Percentiles rank a stretch among this genome's conserved stretches.
These are phyloP conservation scores for Trinectes maculatus DNA, from an alignment of 2,113 vertebrate genomes.

Conservation along the genomic window DNA sequence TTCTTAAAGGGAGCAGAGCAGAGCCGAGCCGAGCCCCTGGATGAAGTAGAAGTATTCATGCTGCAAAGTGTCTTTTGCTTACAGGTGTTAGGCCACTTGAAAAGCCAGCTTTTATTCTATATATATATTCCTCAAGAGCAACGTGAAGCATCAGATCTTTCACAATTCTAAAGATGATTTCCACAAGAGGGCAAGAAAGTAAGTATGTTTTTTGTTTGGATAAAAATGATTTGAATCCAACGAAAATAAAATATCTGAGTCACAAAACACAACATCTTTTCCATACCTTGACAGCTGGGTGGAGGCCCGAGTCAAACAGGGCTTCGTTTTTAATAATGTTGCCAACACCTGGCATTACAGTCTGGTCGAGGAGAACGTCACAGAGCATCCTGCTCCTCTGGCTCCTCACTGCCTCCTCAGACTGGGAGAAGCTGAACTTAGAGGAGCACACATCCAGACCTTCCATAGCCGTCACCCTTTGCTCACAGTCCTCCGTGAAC, in stretches of 20 bases:
- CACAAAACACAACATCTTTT: slow-evolving; percentile 52
- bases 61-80: slow-evolving; percentile 13
- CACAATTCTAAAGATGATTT: slow-evolving; percentile 15
- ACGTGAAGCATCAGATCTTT: neutral
- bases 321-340: slow-evolving; percentile 99
- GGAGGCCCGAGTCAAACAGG: slow-evolving; percentile 90
- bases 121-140: slow-evolving; percentile 7
- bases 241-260: neutral
- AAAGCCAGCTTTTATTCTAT: slow-evolving; percentile 16
- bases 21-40: slow-evolving; percentile 22
- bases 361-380: slow-evolving; percentile 92
- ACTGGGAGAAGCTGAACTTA: slow-evolving; percentile 86
- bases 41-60: slow-evolving; percentile 29
- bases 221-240: too few relatives aligned
- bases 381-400: slow-evolving; percentile 87
- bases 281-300: slow-evolving; percentile 88
- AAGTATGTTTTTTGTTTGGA: too few relatives aligned
- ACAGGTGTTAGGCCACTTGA: slow-evolving; percentile 12
- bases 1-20: slow-evolving; percentile 29
- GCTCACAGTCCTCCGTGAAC: slow-evolving; percentile 83
- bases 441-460: slow-evolving; percentile 90
- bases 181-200: slow-evolving; percentile 10
- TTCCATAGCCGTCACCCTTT: slow-evolving; percentile 84
- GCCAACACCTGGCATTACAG: slow-evolving; percentile 91
- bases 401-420: slow-evolving; percentile 83